phyloP scores from a whole-genome alignment of 2,113 vertebrate species.

The Dicentrarchus labrax region DNA sequence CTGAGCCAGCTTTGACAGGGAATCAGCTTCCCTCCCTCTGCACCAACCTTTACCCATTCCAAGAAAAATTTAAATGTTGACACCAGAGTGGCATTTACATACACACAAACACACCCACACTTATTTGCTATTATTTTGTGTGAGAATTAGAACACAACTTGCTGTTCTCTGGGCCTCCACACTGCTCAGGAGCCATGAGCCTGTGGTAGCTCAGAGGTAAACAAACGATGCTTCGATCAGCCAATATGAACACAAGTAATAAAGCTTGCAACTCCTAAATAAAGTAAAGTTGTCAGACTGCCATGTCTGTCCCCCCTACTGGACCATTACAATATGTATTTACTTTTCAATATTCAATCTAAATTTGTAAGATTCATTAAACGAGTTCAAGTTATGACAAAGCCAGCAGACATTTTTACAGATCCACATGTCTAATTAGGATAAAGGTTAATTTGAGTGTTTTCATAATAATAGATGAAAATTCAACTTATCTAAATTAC shows the following conservation, averaged over 20 bases:
- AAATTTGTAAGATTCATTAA: too few species aligned
- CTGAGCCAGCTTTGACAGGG: background rate
- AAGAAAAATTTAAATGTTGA: constrained; percentile 28
- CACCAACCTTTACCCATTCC: constrained; percentile 6
- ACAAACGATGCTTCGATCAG: constrained; percentile 19
- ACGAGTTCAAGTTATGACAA: background rate
- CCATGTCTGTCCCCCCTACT: background rate
- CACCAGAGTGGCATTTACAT: constrained; percentile 19
- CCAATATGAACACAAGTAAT: constrained; percentile 17
- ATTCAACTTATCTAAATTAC: background rate
- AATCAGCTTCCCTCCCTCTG: constrained; percentile 12
- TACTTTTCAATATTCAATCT: too few species aligned
- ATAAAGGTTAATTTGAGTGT: background rate
- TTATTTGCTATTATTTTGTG: constrained; percentile 18
- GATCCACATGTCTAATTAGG: background rate
- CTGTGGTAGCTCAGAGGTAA: constrained; percentile 22
- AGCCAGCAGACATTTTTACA: background rate
- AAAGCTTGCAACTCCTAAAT: constrained; percentile 8
- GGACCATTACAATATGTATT: background rate
- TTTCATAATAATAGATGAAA: background rate
- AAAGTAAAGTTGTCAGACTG: background rate
- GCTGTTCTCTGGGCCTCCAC: background rate
- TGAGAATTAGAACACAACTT: constrained; percentile 18
- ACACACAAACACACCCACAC: constrained; percentile 16
- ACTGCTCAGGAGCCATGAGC: constrained; percentile 4